A percentile compares a stretch with the other conserved stretches of the same genome.
These are phyloP conservation scores for Argynnis bischoffii DNA, from an alignment of 2,888 invertebrate species.

Conservation along the genomic window DNA sequence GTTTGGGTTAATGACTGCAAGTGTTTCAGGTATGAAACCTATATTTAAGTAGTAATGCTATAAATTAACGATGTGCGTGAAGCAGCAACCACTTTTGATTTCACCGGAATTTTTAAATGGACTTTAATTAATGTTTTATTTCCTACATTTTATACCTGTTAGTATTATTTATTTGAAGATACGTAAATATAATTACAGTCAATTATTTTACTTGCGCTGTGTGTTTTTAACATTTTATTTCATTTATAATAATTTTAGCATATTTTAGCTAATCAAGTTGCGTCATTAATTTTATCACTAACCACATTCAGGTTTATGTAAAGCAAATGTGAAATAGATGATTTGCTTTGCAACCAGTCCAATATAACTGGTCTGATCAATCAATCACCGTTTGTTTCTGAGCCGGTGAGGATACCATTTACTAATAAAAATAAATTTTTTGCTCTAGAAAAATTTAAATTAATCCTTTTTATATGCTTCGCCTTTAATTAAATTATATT, in stretches of 20 bases:
- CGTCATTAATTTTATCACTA: conserved; percentile 5
- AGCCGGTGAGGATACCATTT: conserved; percentile 1
- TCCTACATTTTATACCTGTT: conserved; percentile 34
- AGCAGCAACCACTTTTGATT: conserved; percentile 45
- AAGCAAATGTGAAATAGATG: conserved; percentile 21
- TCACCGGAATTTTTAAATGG: conserved; percentile 46
- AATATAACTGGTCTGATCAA: conserved; percentile 21
- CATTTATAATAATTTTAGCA: not conserved
- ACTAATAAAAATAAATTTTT: conserved; percentile 8
- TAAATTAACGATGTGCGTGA: conserved; percentile 41
- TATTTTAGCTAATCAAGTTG: conserved; percentile 21
- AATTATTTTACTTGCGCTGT: conserved; percentile 11
- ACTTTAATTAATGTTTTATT: conserved; percentile 39
- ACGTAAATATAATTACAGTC: conserved; percentile 18
- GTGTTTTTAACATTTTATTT: conserved; percentile 2
- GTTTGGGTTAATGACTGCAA: conserved; percentile 46
- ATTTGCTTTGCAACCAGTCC: conserved; percentile 24
- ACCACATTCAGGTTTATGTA: conserved; percentile 18
- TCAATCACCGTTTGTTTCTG: conserved; percentile 12
- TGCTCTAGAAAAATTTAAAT: no score
- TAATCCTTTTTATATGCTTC: no score
- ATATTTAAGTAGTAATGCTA: conserved; percentile 33
- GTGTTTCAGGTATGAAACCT: conserved; percentile 52
- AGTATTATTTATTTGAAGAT: conserved; percentile 31
- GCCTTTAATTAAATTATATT: no score